Conservation (phyloP, 2,888 invertebrate genomes). For the Acanthacorydalis orientalis region DNA sequence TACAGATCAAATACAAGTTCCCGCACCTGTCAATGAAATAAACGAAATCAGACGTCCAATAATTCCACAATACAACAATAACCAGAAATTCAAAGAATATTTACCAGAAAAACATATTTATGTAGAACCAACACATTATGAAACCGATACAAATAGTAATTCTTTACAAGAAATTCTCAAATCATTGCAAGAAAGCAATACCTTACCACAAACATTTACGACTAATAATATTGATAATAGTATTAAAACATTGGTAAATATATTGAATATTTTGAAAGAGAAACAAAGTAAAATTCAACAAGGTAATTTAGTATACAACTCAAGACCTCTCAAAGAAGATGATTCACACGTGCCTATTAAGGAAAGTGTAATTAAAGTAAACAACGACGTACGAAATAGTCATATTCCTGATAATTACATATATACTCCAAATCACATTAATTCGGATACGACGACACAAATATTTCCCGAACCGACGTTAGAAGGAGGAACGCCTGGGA, state of each 20-base stretch:
- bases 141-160: constrained; percentile 16
- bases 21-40: background rate
- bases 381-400: no score
- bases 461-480: constrained; percentile 28
- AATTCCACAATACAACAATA: background rate
- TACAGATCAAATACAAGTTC: constrained; percentile 1
- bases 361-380: no score
- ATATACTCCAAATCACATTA: constrained; percentile 3
- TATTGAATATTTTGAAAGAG: constrained; percentile 49
- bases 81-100: background rate
- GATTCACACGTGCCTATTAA: no score
- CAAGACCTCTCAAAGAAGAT: constrained; percentile 11
- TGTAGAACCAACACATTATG: no score
- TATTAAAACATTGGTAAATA: constrained; percentile 57
- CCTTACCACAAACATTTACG: constrained; percentile 57
- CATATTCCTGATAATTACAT: no score
- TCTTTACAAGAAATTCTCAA: constrained; percentile 42
- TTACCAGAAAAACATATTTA: background rate
- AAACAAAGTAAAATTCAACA: constrained; percentile 20
- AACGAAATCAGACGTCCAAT: background rate
- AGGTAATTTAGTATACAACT: constrained; percentile 8
- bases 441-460: constrained; percentile 19
- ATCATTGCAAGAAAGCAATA: constrained; percentile 56
- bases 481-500: constrained; percentile 44
- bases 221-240: constrained; percentile 64